Conservation (phyloP, 2,797 vertebrate species). For the Oreochromis mossambicus region DNA sequence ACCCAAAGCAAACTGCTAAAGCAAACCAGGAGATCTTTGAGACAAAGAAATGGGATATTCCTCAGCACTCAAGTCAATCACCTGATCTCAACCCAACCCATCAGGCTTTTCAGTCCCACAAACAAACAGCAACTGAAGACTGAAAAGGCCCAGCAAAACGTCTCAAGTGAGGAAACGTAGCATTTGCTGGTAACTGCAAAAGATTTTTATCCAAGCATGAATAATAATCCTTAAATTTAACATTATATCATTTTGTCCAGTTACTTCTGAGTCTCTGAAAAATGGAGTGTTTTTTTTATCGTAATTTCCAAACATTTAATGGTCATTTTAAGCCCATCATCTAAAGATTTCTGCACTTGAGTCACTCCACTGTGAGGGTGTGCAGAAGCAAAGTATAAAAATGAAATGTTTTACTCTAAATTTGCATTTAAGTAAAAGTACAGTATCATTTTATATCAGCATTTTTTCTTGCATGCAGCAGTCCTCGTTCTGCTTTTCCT, state of each 20-base stretch:
- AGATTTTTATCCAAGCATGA: not conserved
- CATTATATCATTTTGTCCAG: not conserved
- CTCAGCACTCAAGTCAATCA: not conserved
- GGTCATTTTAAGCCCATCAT: not conserved
- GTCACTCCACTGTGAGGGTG: rapidly evolving
- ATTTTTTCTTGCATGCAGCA: not conserved
- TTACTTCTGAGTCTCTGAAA: not conserved
- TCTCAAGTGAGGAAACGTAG: not conserved
- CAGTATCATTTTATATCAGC: not conserved
- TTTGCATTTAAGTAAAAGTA: not conserved
- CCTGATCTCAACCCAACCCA: not conserved
- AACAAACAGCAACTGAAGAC: not conserved
- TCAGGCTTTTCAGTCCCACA: not conserved
- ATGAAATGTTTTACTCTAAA: not conserved
- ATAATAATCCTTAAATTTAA: not conserved
- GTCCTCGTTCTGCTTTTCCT: not conserved
- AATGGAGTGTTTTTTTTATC: rapidly evolving
- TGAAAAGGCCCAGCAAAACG: not conserved
- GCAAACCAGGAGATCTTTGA: not conserved
- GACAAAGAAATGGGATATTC: not conserved
- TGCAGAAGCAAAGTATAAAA: not conserved
- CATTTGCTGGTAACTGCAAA: not conserved
- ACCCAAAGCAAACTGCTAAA: not conserved
- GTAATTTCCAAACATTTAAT: rapidly evolving
- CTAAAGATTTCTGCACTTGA: not conserved